phyloP scores from a whole-genome alignment of 2,113 vertebrate species.

The Harpagus bidentatus region DNA sequence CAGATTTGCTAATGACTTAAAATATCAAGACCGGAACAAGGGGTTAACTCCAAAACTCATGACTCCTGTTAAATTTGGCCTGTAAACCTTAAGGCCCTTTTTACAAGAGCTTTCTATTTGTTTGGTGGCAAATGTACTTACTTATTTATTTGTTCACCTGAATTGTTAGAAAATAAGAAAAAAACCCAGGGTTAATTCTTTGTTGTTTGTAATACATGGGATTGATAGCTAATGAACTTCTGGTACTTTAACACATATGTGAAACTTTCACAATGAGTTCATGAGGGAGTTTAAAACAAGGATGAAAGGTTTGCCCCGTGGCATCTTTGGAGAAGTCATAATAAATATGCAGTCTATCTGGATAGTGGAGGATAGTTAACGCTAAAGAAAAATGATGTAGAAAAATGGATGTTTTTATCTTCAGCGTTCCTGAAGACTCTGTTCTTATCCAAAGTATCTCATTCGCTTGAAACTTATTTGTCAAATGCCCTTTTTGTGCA shows the following conservation, averaged over 20 bases:
- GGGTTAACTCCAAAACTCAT: background rate
- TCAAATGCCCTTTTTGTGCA: background rate
- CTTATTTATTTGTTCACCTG: background rate
- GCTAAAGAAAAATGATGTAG: background rate
- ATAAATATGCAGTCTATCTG: fast-evolving
- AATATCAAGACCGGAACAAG: background rate
- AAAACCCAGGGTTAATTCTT: background rate
- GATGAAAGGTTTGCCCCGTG: background rate
- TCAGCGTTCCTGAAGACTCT: background rate
- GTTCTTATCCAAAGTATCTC: background rate
- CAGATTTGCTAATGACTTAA: background rate
- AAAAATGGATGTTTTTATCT: background rate
- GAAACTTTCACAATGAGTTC: background rate
- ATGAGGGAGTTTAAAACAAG: background rate
- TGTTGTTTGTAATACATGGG: background rate
- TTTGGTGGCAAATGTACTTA: background rate
- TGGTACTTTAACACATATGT: background rate
- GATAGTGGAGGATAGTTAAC: background rate
- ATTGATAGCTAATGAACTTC: background rate
- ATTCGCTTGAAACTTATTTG: background rate
- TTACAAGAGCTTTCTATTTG: background rate
- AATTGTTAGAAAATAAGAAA: background rate
- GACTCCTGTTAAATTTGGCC: background rate
- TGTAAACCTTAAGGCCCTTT: background rate
- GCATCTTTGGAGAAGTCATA: background rate